Evolutionary conservation across 2,113 vertebrate species (phyloP).

Genomic region (Halichoeres trimaculatus): DNA sequence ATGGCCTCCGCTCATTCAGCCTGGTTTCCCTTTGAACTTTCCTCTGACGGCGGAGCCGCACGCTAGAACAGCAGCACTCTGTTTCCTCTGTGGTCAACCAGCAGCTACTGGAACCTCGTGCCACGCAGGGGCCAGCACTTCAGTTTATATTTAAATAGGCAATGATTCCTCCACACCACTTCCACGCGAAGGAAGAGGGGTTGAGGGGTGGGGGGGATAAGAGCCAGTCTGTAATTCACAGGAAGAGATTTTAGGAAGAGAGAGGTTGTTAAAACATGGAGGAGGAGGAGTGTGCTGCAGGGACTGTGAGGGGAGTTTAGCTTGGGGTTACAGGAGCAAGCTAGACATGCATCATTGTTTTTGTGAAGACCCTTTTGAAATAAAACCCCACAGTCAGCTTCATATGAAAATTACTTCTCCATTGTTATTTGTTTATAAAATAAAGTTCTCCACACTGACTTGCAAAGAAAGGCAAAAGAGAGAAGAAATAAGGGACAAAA

Average conservation of each 20-base stretch:
- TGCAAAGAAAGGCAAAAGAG: not conserved
- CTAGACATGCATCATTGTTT: slow-evolving; percentile 66
- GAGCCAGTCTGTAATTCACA: slow-evolving; percentile 76
- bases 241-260: slow-evolving; percentile 71
- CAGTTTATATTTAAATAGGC: slow-evolving; percentile 83
- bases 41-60: slow-evolving; percentile 54
- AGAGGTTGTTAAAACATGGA: slow-evolving; percentile 79
- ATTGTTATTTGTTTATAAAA: slow-evolving; percentile 2
- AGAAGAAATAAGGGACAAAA: slow-evolving; percentile 16
- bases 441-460: slow-evolving; percentile 16
- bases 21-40: slow-evolving; percentile 70
- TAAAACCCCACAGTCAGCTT: slow-evolving; percentile 6
- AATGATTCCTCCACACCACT: slow-evolving; percentile 79
- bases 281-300: slow-evolving; percentile 63
- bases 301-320: slow-evolving; percentile 49
- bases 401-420: not conserved
- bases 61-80: slow-evolving; percentile 77
- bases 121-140: slow-evolving; percentile 72
- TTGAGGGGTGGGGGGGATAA: slow-evolving; percentile 67
- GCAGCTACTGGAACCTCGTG: slow-evolving; percentile 73
- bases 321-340: slow-evolving; percentile 52
- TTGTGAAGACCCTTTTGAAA: slow-evolving; percentile 36
- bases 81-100: slow-evolving; percentile 80
- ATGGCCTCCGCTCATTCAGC: slow-evolving; percentile 44
- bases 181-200: slow-evolving; percentile 63